Percentiles rank a stretch among this genome's conserved stretches.
Evolutionary conservation across 2,113 vertebrate species (phyloP).

Genomic region (Neotragus moschatus): DNA sequence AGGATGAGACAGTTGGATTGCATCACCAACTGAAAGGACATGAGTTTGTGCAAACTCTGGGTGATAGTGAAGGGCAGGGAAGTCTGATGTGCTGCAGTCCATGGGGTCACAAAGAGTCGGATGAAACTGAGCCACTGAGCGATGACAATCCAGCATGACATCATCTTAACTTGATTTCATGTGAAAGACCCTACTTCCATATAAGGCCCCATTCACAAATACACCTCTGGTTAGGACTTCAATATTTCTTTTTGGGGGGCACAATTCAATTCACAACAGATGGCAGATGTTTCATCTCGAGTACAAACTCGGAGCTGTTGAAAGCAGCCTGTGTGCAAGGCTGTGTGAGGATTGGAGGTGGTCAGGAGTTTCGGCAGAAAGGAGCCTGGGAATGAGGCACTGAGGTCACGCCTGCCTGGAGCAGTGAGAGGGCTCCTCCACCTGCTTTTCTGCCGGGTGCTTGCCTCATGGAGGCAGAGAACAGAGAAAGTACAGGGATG

Average conservation of each 20-base stretch:
- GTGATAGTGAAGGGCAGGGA: not conserved
- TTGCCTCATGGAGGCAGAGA: not conserved
- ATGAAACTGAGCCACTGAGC: not conserved
- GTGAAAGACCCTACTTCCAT: not conserved
- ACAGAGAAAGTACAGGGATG: not conserved
- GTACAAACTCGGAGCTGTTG: not conserved
- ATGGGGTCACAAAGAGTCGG: not conserved
- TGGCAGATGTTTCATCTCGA: not conserved
- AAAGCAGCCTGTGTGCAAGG: too few species aligned
- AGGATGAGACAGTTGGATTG: not conserved
- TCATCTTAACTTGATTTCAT: not conserved
- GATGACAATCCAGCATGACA: not conserved
- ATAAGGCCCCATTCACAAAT: not conserved
- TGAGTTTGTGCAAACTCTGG: not conserved
- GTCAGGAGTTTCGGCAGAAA: not conserved
- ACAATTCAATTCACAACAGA: not conserved
- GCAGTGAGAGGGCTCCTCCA: not conserved
- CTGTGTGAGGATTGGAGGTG: not conserved
- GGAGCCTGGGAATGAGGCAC: fast-evolving
- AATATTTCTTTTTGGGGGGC: not conserved
- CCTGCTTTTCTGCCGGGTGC: not conserved
- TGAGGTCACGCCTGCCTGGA: fast-evolving
- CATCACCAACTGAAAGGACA: not conserved
- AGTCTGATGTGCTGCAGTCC: not conserved
- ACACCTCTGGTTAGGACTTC: not conserved